Base-by-base conservation (phyloP, 2,888 invertebrate genomes). In the Microctonus aethiopoides region DNA sequence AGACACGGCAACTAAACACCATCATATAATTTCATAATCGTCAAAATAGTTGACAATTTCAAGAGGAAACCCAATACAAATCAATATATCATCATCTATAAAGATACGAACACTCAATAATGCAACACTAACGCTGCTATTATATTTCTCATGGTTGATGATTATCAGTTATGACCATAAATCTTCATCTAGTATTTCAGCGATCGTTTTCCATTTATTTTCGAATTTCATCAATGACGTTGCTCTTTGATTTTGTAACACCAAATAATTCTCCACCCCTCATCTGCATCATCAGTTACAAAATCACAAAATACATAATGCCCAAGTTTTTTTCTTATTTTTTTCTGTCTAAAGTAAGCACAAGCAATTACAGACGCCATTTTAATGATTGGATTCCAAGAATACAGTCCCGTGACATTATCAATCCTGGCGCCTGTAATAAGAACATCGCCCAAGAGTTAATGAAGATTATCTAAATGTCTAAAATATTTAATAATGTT, bases 181-280 rank as follows among this genome's bases (percentile, higher is more conserved):
- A 29, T 29, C 4, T 5, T 29, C 29, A 29, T 7, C 4, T 29
- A 29, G 7, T 5, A 29, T 83, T 91, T 93, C 32, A 91, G 93
- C 24, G 95, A 13, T 93, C 93, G 1, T 90, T 90, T 29, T 83
- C 95, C 41, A 92, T 95, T 72, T 16, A 88, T 94, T 34, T 87
- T 88, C 52, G 95, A 95, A 88, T 1, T 94, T 95, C 54, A 94
- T 95, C 16, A 95, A 94, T 34, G 87, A 89, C 65, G 89, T 93
- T n/a, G n/a, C 46, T 87, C 46, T 87, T 90, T 46, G 92, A 94
- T 80, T 83, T 84, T 22, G 78, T 80, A 74, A 84, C 84, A 76
- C 84, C 84, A n/a, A 83, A 73, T 56, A 26, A 32, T 52, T 20
- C 13, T 24, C 16, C 29, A 52, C 22, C 34, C 11, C 29, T 2